Percentiles rank a stretch among this genome's conserved stretches.
These are phyloP conservation scores for Seira sanloemensis DNA, from an alignment of 2,888 invertebrate genomes.

Conservation along the genomic window DNA sequence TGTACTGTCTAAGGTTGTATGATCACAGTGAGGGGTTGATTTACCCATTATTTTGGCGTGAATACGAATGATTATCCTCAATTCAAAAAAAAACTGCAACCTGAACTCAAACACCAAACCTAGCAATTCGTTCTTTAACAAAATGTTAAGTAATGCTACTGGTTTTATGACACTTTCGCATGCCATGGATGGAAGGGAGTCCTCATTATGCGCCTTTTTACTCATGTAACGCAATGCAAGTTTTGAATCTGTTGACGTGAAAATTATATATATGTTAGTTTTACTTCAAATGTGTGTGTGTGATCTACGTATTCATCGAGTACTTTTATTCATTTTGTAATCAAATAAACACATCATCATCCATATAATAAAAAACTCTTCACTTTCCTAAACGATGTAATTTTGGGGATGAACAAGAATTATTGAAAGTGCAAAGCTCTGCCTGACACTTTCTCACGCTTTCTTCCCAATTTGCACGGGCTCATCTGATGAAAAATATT, in stretches of 20 bases:
- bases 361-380: no score
- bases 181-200: no score
- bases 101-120: background rate
- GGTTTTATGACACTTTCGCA: background rate
- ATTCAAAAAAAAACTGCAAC: background rate
- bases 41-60: constrained; percentile 4
- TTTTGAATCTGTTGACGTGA: background rate
- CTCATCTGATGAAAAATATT: constrained; percentile 48
- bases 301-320: no score
- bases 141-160: background rate
- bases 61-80: background rate
- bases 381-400: background rate
- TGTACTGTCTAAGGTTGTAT: background rate
- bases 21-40: constrained; percentile 7
- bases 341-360: no score
- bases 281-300: no score
- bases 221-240: background rate
- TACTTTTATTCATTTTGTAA: no score
- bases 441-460: constrained; percentile 71
- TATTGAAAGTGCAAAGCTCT: constrained; percentile 59
- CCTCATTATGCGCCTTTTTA: background rate
- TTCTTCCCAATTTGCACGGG: constrained; percentile 73
- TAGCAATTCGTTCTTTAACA: background rate
- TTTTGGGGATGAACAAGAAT: background rate
- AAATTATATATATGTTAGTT: background rate